phyloP scores from a whole-genome alignment of 2,888 invertebrate genomes.

The Heteropelma amictum region DNA sequence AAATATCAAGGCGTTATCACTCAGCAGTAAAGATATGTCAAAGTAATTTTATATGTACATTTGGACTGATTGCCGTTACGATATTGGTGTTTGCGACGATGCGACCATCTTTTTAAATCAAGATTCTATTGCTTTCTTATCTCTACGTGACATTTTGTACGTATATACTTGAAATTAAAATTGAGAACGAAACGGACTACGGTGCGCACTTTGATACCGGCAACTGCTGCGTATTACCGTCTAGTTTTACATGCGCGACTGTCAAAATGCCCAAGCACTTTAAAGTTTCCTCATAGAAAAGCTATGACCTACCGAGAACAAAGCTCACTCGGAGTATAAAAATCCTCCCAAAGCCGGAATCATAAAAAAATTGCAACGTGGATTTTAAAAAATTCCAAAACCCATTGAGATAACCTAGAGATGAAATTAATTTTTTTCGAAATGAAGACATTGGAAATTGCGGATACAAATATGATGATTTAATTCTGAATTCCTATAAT shows the following conservation, averaged over 20 bases:
- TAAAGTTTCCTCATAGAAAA: no score
- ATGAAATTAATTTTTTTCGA: no score
- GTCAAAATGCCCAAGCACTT: no score
- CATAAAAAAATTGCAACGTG: neutral
- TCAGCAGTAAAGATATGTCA: no score
- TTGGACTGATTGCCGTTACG: neutral
- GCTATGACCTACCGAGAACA: no score
- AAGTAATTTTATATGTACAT: neutral
- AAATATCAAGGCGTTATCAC: no score
- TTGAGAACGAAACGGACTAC: slow-evolving; percentile 21
- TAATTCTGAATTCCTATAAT: no score
- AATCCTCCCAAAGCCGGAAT: no score
- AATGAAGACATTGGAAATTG: no score
- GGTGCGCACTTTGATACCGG: slow-evolving; percentile 13
- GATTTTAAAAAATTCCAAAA: neutral
- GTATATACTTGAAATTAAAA: slow-evolving; percentile 21
- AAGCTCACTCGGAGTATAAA: neutral
- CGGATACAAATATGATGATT: no score
- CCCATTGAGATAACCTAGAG: no score
- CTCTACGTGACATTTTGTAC: slow-evolving; percentile 60
- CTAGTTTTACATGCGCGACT: neutral
- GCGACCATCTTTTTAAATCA: slow-evolving; percentile 25
- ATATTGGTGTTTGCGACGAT: slow-evolving; percentile 27
- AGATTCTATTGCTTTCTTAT: slow-evolving; percentile 52
- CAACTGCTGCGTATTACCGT: neutral